phyloP scores from a whole-genome alignment of 2,888 invertebrate genomes.

The Dilophus febrilis region DNA sequence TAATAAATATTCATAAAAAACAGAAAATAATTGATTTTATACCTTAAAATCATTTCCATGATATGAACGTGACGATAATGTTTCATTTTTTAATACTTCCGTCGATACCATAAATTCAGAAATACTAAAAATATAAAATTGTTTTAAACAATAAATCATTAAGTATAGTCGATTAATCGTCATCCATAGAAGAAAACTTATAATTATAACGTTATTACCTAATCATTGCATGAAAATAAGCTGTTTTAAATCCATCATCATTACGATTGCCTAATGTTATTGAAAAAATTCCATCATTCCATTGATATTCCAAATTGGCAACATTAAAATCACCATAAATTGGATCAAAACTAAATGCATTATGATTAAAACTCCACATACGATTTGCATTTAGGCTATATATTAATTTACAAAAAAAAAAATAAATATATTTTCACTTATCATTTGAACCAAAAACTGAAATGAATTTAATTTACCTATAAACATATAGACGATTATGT shows the following conservation, averaged over 20 bases:
- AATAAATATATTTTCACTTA: neutral
- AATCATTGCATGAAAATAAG: neutral
- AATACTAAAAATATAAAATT: constrained; percentile 37
- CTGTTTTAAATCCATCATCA: constrained; percentile 36
- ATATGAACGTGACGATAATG: constrained; percentile 33
- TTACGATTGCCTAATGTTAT: constrained; percentile 38
- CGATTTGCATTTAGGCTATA: constrained; percentile 40
- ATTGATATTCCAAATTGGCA: constrained; percentile 52
- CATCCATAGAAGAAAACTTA: no score
- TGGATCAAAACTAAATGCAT: constrained; percentile 59
- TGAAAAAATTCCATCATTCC: constrained; percentile 68
- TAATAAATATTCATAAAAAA: neutral
- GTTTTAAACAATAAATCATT: no score
- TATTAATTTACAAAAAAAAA: constrained; percentile 13
- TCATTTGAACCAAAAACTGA: neutral
- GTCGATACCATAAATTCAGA: constrained; percentile 56
- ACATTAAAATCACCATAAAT: constrained; percentile 45
- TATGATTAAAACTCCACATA: constrained; percentile 56
- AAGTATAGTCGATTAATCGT: no score
- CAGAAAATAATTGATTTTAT: constrained; percentile 9
- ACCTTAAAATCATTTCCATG: constrained; percentile 38
- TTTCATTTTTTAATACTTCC: constrained; percentile 37
- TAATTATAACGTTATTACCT: neutral
- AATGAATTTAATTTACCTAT: constrained; percentile 35
- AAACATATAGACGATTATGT: constrained; percentile 22